Conservation (phyloP, 1,140 invertebrate genomes). For the Bombus balteatus region DNA sequence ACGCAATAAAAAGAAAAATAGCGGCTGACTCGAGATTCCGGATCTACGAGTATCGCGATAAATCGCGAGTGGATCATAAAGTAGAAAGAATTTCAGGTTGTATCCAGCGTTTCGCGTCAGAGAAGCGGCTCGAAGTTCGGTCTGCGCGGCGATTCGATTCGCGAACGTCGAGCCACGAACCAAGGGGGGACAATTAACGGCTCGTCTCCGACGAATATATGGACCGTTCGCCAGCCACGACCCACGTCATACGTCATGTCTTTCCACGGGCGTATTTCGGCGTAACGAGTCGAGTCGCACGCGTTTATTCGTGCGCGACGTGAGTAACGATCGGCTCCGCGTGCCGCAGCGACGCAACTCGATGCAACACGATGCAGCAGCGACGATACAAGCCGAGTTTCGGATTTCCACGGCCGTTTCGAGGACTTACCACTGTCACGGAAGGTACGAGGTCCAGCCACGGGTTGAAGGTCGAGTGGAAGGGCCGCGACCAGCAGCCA, state of each 20-base stretch:
- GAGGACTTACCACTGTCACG: conserved; percentile 68
- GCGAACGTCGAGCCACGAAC: background rate
- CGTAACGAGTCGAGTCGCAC: conserved; percentile 64
- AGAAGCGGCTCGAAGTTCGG: background rate
- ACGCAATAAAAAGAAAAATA: conserved; percentile 5
- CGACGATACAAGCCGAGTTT: conserved; percentile 69
- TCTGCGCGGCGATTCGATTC: conserved; percentile 38
- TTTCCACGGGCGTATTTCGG: conserved; percentile 67
- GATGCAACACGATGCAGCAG: conserved; percentile 60
- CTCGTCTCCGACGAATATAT: conserved; percentile 65
- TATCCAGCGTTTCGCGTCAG: background rate
- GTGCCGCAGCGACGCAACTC: conserved; percentile 54
- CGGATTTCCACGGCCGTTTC: conserved; percentile 73
- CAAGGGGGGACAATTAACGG: conserved; percentile 61
- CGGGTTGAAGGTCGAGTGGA: conserved; percentile 45
- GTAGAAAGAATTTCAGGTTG: background rate
- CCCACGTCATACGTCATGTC: conserved; percentile 65
- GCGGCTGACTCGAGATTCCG: background rate
- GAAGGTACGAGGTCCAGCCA: conserved; percentile 45
- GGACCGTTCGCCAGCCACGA: conserved; percentile 52
- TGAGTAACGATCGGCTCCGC: conserved; percentile 72
- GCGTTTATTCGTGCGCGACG: conserved; percentile 63
- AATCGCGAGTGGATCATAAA: conserved; percentile 41
- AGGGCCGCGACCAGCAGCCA: conserved; percentile 19
- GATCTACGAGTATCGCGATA: background rate